Base-by-base conservation (phyloP, 2,888 invertebrate species). In the Barypeithes pellucidus region DNA sequence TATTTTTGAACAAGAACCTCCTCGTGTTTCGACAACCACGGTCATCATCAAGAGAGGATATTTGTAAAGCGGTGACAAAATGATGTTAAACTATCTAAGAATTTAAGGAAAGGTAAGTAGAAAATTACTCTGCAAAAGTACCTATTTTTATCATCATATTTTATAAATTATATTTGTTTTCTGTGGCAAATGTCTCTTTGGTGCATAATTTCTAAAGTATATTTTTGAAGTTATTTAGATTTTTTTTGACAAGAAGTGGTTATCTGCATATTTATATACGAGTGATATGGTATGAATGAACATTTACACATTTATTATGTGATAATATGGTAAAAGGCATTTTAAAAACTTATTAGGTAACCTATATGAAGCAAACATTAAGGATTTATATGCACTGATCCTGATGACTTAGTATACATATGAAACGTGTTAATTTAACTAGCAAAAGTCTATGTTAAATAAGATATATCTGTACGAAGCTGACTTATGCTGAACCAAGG, bases 281-380 rank as follows among this genome's bases (percentile, higher is more conserved):
- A 18, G 47, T 57, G 68, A 73, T 69, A 73, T 72, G 67, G 67
- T 54, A 11, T 60, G 12, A 57, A 65, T 65, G 36, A 50, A 50
- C 16, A 65, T 50, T 67, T 84, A 80, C 85, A 85, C 83, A 85
- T 81, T 75, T 14, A 33, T 33, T 33, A 33, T 33, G 82, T 84
- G 82, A 84, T 85, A 36, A 84, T 85, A 41, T 54, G 41, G 84
- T 85, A 84, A 84, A 85, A 85, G 85, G 85, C 84, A 84, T 83
- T 84, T 81, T 77, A 73, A 79, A 80, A 67, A 67, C 67, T 29
- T 67, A 47, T 43, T 29, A 20, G 20, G 8, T 57, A 57, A 57
- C 18, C 54, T 57, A 57, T 57, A 33, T 14, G 54, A 57, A 16
- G 2, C 60, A 20, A 60, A 4, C 41, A n/a, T 20, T 60, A 24